phyloP scores from a whole-genome alignment of 1,140 invertebrate genomes.

The Lepeophtheirus salmonis region DNA sequence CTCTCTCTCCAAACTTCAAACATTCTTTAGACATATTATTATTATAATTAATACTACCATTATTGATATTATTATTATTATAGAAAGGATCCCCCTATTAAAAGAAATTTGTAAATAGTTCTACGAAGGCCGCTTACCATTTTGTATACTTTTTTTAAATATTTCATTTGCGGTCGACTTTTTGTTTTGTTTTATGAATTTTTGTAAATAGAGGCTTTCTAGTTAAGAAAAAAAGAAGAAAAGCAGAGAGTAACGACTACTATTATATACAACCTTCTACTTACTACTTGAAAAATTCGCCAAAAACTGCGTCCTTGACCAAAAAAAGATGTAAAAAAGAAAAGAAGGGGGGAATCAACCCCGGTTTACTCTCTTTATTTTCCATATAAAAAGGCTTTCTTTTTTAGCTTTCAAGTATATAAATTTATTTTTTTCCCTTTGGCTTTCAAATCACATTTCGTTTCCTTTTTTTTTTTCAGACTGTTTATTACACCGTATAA shows the following conservation, averaged over 20 bases:
- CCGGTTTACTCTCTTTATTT: too few relatives aligned
- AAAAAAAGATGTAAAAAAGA: too few relatives aligned
- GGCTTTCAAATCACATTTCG: background rate
- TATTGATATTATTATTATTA: background rate
- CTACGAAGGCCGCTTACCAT: background rate
- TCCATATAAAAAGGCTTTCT: background rate
- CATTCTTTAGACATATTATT: background rate
- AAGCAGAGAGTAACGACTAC: too few relatives aligned
- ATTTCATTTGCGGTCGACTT: background rate
- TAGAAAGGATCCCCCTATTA: background rate
- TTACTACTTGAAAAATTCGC: too few relatives aligned
- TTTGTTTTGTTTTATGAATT: background rate
- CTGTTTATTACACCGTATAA: too few relatives aligned
- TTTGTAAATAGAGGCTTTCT: background rate
- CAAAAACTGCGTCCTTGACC: background rate
- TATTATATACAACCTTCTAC: too few relatives aligned
- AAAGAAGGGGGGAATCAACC: too few relatives aligned
- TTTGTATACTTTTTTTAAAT: background rate
- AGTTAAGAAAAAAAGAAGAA: background rate
- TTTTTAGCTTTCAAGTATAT: background rate
- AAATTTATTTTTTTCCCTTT: too few relatives aligned
- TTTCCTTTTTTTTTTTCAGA: too few relatives aligned
- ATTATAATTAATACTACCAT: background rate
- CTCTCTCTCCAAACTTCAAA: background rate
- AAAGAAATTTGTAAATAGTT: background rate